A percentile compares a stretch with the other conserved stretches of the same genome.
phyloP scores from a whole-genome alignment of 1,140 invertebrate genomes.

The Anthonomus grandis region DNA sequence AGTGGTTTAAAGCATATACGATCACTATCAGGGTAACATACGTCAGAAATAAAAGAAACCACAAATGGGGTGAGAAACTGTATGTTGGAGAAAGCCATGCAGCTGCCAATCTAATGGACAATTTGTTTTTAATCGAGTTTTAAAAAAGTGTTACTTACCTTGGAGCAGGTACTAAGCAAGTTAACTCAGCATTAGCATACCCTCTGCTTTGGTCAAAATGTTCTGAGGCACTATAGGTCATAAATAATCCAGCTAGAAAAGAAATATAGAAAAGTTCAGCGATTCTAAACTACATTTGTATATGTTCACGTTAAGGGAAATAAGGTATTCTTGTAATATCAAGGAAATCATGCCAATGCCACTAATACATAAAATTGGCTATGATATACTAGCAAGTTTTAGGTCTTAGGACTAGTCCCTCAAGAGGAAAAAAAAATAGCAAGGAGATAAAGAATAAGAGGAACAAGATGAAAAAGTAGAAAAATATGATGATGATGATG shows the following conservation, averaged over 20 bases:
- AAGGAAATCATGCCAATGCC: too few species aligned
- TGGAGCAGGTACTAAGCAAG: conserved; percentile 56
- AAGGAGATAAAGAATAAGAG: too few species aligned
- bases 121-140: too few species aligned
- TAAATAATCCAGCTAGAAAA: conserved; percentile 54
- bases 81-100: conserved; percentile 3
- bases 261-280: conserved; percentile 13
- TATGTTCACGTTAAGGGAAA: too few species aligned
- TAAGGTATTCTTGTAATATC: too few species aligned
- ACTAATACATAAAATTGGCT: too few species aligned
- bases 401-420: too few species aligned
- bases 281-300: too few species aligned
- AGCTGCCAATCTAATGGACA: conserved; percentile 1
- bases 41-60: background rate
- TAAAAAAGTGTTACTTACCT: conserved; percentile 42
- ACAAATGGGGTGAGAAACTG: background rate
- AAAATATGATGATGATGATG: too few species aligned
- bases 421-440: too few species aligned
- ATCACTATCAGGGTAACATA: background rate
- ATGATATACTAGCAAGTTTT: too few species aligned
- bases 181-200: conserved; percentile 54
- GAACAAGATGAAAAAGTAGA: too few species aligned
- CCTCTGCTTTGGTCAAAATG: conserved; percentile 55
- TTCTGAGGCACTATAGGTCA: conserved; percentile 55
- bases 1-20: background rate